phyloP scores from a whole-genome alignment of 2,113 vertebrate species.

The Elaphurus davidianus region DNA sequence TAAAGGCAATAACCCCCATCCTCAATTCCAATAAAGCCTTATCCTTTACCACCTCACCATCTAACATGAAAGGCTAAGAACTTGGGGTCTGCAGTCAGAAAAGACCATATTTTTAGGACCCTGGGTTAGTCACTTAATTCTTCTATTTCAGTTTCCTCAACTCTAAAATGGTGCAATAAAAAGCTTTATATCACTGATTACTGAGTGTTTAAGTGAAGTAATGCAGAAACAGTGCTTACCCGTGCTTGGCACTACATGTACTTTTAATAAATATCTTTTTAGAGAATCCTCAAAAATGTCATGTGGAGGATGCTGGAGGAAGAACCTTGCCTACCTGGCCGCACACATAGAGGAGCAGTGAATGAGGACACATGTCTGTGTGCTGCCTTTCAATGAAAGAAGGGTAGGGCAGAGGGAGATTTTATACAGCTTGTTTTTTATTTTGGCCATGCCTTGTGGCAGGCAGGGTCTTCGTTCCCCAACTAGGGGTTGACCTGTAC shows the following conservation, averaged over 20 bases:
- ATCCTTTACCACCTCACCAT: not conserved
- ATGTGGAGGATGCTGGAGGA: not conserved
- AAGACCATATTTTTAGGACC: not conserved
- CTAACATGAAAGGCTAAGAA: not conserved
- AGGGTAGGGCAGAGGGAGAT: not conserved
- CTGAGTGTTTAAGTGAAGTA: not conserved
- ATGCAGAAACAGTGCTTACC: too few species aligned
- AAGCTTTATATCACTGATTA: not conserved
- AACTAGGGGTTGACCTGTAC: too few species aligned
- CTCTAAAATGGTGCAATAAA: not conserved
- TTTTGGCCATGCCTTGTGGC: not conserved
- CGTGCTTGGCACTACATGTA: rapidly evolving
- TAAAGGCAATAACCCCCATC: not conserved
- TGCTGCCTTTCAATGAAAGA: not conserved
- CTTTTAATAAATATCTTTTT: not conserved
- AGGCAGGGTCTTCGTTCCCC: too few species aligned
- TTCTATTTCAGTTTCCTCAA: not conserved
- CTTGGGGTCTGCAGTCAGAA: not conserved
- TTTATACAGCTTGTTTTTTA: not conserved
- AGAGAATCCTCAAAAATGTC: not conserved
- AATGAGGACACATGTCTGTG: not conserved
- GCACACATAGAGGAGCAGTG: too few species aligned
- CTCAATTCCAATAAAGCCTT: not conserved
- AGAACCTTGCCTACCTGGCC: rapidly evolving
- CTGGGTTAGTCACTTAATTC: not conserved